A percentile compares a stretch with the other conserved stretches of the same genome.
phyloP scores from a whole-genome alignment of 2,888 invertebrate species.

The Lepidochrysops patricia region DNA sequence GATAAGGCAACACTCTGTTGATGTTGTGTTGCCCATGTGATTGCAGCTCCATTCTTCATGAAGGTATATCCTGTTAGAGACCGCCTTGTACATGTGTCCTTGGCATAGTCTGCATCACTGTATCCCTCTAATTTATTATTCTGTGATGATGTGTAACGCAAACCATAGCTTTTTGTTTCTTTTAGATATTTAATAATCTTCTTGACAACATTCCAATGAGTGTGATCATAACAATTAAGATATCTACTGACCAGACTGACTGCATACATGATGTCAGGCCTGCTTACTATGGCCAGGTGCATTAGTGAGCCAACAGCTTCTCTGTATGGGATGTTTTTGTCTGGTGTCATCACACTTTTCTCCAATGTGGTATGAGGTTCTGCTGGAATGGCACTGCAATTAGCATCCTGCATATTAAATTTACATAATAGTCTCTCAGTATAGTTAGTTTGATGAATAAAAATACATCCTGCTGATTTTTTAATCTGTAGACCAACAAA shows the following conservation, averaged over 20 bases:
- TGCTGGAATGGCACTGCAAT: neutral
- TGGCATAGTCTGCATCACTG: slow-evolving; percentile 25
- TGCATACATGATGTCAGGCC: slow-evolving; percentile 23
- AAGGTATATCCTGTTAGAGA: slow-evolving; percentile 6
- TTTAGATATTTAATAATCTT: slow-evolving; percentile 22
- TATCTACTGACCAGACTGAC: slow-evolving; percentile 22
- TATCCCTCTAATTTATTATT: slow-evolving; percentile 13
- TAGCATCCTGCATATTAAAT: neutral
- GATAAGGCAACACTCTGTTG: slow-evolving; percentile 18
- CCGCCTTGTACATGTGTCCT: slow-evolving; percentile 12
- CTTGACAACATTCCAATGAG: slow-evolving; percentile 22
- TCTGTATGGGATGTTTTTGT: slow-evolving; percentile 19
- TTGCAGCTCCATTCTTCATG: slow-evolving; percentile 5
- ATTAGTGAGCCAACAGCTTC: slow-evolving; percentile 24
- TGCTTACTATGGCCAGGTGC: slow-evolving; percentile 21
- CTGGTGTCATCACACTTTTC: neutral
- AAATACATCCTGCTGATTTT: slow-evolving; percentile 6
- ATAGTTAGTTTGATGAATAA: slow-evolving; percentile 16
- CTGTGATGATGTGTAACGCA: slow-evolving; percentile 1
- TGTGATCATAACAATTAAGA: slow-evolving; percentile 17
- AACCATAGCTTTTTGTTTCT: slow-evolving; percentile 16
- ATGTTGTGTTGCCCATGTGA: slow-evolving; percentile 12
- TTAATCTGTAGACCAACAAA: slow-evolving; percentile 19
- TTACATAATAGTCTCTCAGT: neutral
- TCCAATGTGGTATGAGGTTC: neutral